Evolutionary conservation across 2,113 vertebrate species (phyloP).

Genomic region (Cryptomyrus ogoouensis): DNA sequence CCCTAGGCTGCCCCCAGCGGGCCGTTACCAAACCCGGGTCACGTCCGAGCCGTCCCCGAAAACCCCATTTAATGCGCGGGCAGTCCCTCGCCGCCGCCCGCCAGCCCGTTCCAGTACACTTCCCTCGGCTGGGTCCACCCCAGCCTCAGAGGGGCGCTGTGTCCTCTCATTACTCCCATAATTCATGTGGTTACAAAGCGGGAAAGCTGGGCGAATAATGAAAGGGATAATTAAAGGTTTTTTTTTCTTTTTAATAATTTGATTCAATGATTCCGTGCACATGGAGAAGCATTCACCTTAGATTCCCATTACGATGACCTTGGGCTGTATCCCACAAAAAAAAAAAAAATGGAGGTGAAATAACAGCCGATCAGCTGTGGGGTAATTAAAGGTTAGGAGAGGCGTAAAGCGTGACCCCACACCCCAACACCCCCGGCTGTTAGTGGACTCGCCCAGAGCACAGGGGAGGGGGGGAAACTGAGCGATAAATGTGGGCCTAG

Average conservation of each 20-base stretch:
- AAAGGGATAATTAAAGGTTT: conserved; percentile 70
- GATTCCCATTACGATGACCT: conserved; percentile 69
- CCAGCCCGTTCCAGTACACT: conserved; percentile 49
- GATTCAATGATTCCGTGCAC: conserved; percentile 65
- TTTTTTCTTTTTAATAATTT: conserved; percentile 72
- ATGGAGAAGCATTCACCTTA: conserved; percentile 65
- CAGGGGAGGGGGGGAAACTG: not conserved
- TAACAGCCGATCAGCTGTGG: conserved; percentile 43
- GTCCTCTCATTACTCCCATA: conserved; percentile 42
- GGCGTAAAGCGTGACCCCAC: conserved; percentile 56
- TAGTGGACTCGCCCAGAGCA: not conserved
- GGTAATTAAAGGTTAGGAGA: conserved; percentile 58
- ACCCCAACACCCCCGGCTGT: not conserved
- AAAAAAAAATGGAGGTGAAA: conserved; percentile 37
- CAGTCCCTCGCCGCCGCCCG: not conserved
- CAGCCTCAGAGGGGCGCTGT: not conserved
- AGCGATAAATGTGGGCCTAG: conserved; percentile 22
- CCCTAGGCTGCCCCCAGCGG: not conserved
- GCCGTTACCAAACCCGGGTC: not conserved
- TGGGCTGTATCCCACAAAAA: conserved; percentile 56
- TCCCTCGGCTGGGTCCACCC: conserved; percentile 31
- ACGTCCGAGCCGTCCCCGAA: not conserved
- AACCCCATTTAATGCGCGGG: conserved; percentile 36
- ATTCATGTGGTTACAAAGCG: conserved; percentile 46
- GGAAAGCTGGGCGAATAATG: conserved; percentile 64